Evolutionary conservation across 2,113 vertebrate species (phyloP), one percentile per base, ranked within the genome.

Genomic region (Microtus pennsylvanicus): DNA sequence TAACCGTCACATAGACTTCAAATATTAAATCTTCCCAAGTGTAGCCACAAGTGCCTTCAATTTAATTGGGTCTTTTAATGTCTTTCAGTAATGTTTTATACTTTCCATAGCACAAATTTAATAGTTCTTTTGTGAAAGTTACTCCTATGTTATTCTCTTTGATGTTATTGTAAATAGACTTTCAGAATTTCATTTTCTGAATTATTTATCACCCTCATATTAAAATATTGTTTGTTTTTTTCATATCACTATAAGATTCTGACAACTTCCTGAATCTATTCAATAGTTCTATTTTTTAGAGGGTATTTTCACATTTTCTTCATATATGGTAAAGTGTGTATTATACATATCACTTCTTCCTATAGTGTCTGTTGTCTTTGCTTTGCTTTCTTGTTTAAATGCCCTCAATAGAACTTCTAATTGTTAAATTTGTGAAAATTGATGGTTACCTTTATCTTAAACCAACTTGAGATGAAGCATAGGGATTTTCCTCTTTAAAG

Each of bases 101-200:
- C 38, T 86, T 65, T 92, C 35, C 65, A 7, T 47, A n/a, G 3
- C 42, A 35, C 38, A 58, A 38, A 16, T 70, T 95, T 76, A 38
- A 10, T 17, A 76, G 4, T 45, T 90, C 9, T 81, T 67, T 90
- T 61, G 14, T 93, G 75, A 85, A 93, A 87, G 2, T 22, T 93
- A 76, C 58, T 90, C 42, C 10, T 78, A 58, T 69, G 50, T 52
- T 75, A 69, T 81, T 75, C 26, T 89, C 67, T 91, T 63, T 88
- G 11, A 89, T 70, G 69, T 55, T 42, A 58, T 58, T 77, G 0
- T 82, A 70, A 93, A 26, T 91, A 45, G 42, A 90, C 38, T 90
- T 89, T 82, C 47, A 61, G 63, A 87, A 67, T 87, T 90, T 87
- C 38, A n/a, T 92, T 91, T 72, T 14, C 28, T 76, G 22, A 65